These are phyloP conservation scores for Aplocera efformata DNA, from an alignment of 2,888 invertebrate species.

Conservation along the genomic window DNA sequence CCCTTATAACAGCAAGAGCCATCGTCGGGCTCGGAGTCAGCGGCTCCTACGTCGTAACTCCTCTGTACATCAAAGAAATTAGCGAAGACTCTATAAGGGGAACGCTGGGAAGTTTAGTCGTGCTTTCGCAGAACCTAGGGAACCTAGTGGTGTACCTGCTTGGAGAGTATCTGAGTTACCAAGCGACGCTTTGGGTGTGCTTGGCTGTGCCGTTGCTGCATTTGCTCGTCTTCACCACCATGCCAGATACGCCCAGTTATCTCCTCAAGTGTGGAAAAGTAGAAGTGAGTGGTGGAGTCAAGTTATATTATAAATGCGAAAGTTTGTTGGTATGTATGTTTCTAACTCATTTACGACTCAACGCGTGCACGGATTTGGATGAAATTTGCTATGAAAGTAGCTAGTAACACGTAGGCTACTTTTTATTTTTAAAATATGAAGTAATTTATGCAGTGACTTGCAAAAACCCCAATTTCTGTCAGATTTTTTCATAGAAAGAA, in stretches of 20 bases:
- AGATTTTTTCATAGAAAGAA: no score
- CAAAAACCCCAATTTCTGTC: no score
- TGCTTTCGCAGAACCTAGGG: slow-evolving; percentile 66
- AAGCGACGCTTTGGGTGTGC: slow-evolving; percentile 63
- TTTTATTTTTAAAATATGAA: no score
- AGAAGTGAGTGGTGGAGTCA: slow-evolving; percentile 47
- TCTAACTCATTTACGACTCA: no score
- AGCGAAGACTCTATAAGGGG: slow-evolving; percentile 70
- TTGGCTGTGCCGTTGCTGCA: slow-evolving; percentile 63
- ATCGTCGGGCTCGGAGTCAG: slow-evolving; percentile 65
- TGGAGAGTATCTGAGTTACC: slow-evolving; percentile 64
- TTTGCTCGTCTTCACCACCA: slow-evolving; percentile 56
- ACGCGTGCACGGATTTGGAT: no score
- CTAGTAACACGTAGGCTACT: no score
- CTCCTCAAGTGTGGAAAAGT: slow-evolving; percentile 64
- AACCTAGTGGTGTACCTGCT: slow-evolving; percentile 62
- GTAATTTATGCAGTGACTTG: no score
- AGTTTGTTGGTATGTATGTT: no score
- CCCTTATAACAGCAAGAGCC: slow-evolving; percentile 63
- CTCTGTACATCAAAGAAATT: slow-evolving; percentile 71
- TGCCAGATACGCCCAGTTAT: slow-evolving; percentile 73
- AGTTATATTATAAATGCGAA: no score
- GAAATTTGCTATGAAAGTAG: no score
- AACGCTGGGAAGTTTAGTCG: slow-evolving; percentile 62
- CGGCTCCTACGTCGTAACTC: slow-evolving; percentile 70